A percentile compares a stretch with the other conserved stretches of the same genome.
These are phyloP conservation scores for Bedellia somnulentella DNA, from an alignment of 2,888 invertebrate genomes.

Conservation along the genomic window DNA sequence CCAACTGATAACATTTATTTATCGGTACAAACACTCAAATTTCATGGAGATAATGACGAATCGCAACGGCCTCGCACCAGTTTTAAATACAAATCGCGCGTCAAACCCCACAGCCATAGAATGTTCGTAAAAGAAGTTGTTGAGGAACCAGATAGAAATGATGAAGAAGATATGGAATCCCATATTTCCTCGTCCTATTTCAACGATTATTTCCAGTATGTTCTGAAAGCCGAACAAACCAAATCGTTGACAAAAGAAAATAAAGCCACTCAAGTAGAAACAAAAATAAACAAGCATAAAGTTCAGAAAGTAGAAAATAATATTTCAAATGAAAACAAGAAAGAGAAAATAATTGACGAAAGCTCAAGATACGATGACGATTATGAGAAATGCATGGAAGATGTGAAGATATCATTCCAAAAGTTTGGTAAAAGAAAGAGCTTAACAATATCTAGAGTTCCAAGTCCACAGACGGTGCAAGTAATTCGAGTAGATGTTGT, in stretches of 20 bases:
- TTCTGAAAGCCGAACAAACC: constrained; percentile 27
- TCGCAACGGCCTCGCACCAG: constrained; percentile 27
- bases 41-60: constrained; percentile 28
- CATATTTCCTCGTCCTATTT: constrained; percentile 33
- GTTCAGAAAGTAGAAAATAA: constrained; percentile 9
- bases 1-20: constrained; percentile 27
- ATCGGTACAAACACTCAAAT: constrained; percentile 42
- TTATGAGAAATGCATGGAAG: constrained; percentile 14
- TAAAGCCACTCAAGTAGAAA: constrained; percentile 26
- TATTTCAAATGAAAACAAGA: constrained; percentile 8
- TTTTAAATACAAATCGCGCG: constrained; percentile 36
- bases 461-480: constrained; percentile 49
- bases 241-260: constrained; percentile 31
- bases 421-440: constrained; percentile 40
- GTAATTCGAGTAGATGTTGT: constrained; percentile 53
- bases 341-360: constrained; percentile 12
- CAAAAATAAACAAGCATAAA: constrained; percentile 17
- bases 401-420: constrained; percentile 30
- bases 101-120: constrained; percentile 27
- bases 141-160: constrained; percentile 18
- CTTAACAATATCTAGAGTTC: constrained; percentile 41
- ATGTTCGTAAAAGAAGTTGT: constrained; percentile 45
- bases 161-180: constrained; percentile 27
- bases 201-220: constrained; percentile 40
- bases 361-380: constrained; percentile 3